These are phyloP conservation scores for Fratercula arctica DNA, from an alignment of 2,797 vertebrate species.

Conservation along the genomic window DNA sequence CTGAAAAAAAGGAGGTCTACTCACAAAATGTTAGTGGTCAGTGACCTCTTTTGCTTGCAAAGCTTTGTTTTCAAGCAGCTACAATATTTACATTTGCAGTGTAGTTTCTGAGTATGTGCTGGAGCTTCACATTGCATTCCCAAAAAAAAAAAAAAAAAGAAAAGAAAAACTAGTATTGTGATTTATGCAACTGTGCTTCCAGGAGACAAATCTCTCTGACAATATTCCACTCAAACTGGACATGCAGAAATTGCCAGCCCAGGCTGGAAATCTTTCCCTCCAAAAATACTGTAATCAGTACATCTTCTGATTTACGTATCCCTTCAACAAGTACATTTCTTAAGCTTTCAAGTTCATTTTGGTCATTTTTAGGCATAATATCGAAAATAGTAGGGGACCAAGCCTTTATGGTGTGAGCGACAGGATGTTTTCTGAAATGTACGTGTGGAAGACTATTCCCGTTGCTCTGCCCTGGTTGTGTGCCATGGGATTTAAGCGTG, in stretches of 20 bases:
- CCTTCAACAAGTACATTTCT: background rate
- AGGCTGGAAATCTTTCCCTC: background rate
- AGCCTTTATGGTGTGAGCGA: background rate
- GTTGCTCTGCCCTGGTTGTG: background rate
- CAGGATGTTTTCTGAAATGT: background rate
- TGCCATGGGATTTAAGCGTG: background rate
- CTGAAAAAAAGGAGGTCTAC: background rate
- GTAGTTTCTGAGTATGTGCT: constrained; percentile 1
- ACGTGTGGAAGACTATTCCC: background rate
- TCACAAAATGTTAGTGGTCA: constrained; percentile 34
- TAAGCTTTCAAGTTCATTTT: background rate
- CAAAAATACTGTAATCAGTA: background rate
- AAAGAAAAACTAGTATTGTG: background rate
- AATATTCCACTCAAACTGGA: background rate
- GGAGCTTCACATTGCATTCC: background rate
- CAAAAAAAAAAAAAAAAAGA: background rate
- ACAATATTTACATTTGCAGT: constrained; percentile 45
- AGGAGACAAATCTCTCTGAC: background rate
- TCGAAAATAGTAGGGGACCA: background rate
- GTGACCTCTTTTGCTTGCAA: constrained; percentile 50
- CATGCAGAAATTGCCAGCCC: background rate
- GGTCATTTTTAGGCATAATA: background rate
- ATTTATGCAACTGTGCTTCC: background rate
- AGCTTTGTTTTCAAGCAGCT: constrained; percentile 38
- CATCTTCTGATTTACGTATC: background rate